These are phyloP conservation scores for Rhynchonycteris naso DNA, from an alignment of 2,797 vertebrate species.

Conservation along the genomic window DNA sequence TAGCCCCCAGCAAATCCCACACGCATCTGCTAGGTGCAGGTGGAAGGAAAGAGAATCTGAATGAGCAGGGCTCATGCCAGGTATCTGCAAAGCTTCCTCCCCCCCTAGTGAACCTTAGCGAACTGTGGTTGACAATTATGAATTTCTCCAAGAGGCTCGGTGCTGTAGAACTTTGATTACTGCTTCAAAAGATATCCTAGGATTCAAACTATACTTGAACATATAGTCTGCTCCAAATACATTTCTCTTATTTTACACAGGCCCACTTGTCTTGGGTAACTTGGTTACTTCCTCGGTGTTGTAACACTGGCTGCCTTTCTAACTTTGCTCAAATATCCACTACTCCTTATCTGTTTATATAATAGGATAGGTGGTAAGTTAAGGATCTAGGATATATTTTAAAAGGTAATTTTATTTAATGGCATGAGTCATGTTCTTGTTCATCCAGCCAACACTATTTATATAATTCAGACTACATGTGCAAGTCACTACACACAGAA, in stretches of 20 bases:
- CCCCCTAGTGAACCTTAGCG: neutral
- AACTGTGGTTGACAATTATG: neutral
- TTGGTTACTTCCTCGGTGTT: neutral
- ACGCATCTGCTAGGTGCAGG: neutral
- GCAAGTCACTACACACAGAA: neutral
- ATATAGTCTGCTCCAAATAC: neutral
- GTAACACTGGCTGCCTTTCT: neutral
- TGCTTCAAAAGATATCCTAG: neutral
- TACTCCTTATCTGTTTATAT: neutral
- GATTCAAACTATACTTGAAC: neutral
- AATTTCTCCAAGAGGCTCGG: neutral
- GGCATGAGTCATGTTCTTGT: neutral
- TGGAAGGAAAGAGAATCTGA: neutral
- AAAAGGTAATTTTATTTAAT: neutral
- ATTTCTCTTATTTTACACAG: neutral
- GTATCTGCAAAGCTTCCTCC: neutral
- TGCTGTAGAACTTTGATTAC: neutral
- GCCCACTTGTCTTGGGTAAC: neutral
- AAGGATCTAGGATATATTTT: neutral
- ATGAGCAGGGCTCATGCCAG: neutral
- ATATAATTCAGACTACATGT: neutral
- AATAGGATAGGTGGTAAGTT: neutral
- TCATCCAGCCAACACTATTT: neutral
- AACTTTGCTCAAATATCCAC: neutral
- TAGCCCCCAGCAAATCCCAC: neutral